These are phyloP conservation scores for Hoplostethus atlanticus DNA, from an alignment of 2,797 vertebrate species.

Conservation along the genomic window DNA sequence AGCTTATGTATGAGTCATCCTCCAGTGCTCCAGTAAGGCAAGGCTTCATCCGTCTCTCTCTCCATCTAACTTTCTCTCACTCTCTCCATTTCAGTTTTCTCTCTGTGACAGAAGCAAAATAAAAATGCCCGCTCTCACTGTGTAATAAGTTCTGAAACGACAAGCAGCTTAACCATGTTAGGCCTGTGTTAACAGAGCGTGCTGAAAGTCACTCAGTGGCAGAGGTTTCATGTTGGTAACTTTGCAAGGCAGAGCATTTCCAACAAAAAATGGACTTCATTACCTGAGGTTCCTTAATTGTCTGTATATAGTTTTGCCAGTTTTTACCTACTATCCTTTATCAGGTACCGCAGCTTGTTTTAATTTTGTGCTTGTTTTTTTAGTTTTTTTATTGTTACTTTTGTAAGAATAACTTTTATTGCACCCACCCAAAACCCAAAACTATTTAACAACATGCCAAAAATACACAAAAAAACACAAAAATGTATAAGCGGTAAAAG, in stretches of 20 bases:
- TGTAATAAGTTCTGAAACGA: constrained; percentile 11
- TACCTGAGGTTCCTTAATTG: too few relatives aligned
- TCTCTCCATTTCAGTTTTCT: constrained; percentile 14
- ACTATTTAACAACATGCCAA: too few relatives aligned
- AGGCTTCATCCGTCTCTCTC: constrained; percentile 51
- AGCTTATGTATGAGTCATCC: constrained; percentile 79
- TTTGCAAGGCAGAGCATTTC: neutral
- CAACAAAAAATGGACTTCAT: too few relatives aligned
- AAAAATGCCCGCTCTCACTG: constrained; percentile 31
- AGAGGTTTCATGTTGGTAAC: constrained; percentile 14
- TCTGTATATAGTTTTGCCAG: too few relatives aligned
- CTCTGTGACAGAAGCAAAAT: constrained; percentile 15
- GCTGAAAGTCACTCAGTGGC: neutral
- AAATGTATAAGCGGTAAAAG: too few relatives aligned
- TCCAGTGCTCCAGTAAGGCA: constrained; percentile 51
- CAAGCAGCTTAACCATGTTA: too few relatives aligned
- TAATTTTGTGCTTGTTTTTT: neutral
- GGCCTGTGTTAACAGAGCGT: neutral
- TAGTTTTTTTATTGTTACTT: too few relatives aligned
- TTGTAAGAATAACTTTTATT: too few relatives aligned
- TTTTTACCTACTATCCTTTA: neutral
- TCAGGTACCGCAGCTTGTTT: neutral
- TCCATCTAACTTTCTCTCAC: constrained; percentile 48
- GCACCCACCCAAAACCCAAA: too few relatives aligned
- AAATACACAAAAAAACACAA: too few relatives aligned